phyloP scores from a whole-genome alignment of 2,888 invertebrate species.

The Chrysolina americana region DNA sequence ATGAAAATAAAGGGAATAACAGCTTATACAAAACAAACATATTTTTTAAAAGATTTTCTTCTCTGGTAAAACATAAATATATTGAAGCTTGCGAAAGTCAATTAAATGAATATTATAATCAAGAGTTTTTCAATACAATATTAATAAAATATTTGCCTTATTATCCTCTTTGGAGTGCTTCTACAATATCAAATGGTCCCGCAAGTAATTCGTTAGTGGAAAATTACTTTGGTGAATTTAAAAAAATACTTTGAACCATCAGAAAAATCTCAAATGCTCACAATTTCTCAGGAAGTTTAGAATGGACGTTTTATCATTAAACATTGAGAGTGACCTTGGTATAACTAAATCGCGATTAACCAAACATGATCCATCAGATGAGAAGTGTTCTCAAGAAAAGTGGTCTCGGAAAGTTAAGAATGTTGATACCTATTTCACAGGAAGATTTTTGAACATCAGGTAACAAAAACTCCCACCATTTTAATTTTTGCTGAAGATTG shows the following conservation, averaged over 20 bases:
- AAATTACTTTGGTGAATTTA: constrained; percentile 21
- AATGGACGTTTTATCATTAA: constrained; percentile 18
- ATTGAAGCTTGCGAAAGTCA: too few relatives aligned
- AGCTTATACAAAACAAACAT: too few relatives aligned
- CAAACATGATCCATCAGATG: background rate
- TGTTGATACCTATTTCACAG: background rate
- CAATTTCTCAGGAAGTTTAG: constrained; percentile 19
- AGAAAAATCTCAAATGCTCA: constrained; percentile 26
- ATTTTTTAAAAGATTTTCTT: too few relatives aligned
- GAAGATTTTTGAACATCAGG: background rate
- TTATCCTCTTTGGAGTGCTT: background rate
- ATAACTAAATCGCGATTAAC: constrained; percentile 25
- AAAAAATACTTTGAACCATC: background rate
- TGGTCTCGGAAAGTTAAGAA: background rate
- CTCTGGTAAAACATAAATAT: too few relatives aligned
- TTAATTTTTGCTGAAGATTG: background rate
- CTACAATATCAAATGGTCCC: background rate
- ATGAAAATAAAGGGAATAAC: too few relatives aligned
- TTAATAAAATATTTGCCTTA: constrained; percentile 8
- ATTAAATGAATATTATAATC: background rate
- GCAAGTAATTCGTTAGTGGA: constrained; percentile 16
- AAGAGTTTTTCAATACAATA: background rate
- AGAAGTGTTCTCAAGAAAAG: constrained; percentile 27
- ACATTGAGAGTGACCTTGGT: constrained; percentile 9
- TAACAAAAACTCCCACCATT: background rate